These are phyloP conservation scores for Lagocephalus sceleratus DNA, from an alignment of 2,797 vertebrate species.

Conservation along the genomic window DNA sequence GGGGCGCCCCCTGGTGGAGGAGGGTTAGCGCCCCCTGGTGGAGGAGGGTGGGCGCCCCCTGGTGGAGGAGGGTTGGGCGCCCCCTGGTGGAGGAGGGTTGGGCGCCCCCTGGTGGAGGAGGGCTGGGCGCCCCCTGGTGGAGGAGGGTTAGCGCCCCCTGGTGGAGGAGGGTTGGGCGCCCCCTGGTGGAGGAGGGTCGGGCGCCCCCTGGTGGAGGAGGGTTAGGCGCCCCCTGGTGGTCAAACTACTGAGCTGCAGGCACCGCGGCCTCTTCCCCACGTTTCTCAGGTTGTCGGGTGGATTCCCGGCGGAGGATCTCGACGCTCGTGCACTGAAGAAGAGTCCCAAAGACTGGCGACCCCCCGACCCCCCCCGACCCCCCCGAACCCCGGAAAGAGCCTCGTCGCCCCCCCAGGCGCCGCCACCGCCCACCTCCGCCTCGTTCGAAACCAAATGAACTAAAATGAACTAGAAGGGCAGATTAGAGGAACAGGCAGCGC, in stretches of 20 bases:
- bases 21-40: constrained; percentile 13
- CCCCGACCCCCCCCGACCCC: no score
- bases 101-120: constrained; percentile 16
- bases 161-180: constrained; percentile 12
- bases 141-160: no score
- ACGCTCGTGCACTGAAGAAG: not conserved
- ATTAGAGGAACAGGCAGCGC: constrained; percentile 3
- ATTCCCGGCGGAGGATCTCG: not conserved
- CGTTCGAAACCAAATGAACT: no score
- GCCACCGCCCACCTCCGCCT: no score
- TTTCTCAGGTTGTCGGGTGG: not conserved
- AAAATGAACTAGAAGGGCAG: no score
- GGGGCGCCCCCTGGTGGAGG: not conserved
- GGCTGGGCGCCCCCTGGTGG: constrained; percentile 17
- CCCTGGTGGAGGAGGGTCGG: constrained; percentile 14
- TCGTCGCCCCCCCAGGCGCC: no score
- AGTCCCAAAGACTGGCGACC: not conserved
- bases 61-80: constrained; percentile 13
- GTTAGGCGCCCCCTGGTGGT: constrained; percentile 14
- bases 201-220: constrained; percentile 14
- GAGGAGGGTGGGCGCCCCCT: no score
- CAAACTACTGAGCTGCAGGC: constrained; percentile 32
- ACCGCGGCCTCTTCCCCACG: constrained; percentile 2
- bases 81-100: constrained; percentile 12
- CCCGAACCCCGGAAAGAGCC: no score